phyloP scores from a whole-genome alignment of 2,888 invertebrate species.

The Agonopterix arenella region DNA sequence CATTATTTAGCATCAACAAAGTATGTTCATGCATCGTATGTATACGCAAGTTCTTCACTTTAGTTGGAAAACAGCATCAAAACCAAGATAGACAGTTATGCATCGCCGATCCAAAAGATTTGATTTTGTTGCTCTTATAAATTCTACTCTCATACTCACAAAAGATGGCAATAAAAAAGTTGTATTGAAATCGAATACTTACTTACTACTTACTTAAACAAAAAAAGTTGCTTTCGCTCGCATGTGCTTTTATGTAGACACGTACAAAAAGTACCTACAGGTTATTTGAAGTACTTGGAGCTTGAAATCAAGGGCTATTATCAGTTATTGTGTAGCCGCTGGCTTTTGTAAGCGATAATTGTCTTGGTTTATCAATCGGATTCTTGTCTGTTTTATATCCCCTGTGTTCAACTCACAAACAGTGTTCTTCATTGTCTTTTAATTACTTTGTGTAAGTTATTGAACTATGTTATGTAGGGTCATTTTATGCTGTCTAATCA shows the following conservation, averaged over 20 bases:
- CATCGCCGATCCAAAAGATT: no score
- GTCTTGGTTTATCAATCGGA: conserved; percentile 36
- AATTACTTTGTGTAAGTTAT: no score
- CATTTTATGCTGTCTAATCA: conserved; percentile 30
- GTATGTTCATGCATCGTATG: not conserved
- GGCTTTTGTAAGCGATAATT: conserved; percentile 46
- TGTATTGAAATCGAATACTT: not conserved
- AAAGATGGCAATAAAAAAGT: conserved; percentile 21
- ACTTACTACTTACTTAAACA: conserved; percentile 3
- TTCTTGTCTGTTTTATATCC: conserved; percentile 46
- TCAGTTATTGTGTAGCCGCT: conserved; percentile 29
- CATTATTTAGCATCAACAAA: not conserved
- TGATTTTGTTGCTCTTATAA: not conserved
- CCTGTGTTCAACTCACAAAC: conserved; percentile 13
- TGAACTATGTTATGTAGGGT: conserved; percentile 18
- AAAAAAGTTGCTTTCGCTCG: conserved; percentile 25
- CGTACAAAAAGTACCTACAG: conserved; percentile 19
- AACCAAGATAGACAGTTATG: no score
- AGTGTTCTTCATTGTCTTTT: conserved; percentile 7
- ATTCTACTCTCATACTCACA: conserved; percentile 11
- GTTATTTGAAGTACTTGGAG: conserved; percentile 24
- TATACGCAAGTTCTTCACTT: not conserved
- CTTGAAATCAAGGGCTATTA: conserved; percentile 34
- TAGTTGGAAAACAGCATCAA: no score
- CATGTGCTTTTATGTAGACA: conserved; percentile 22